Percentiles rank a stretch among this genome's conserved stretches.
These are phyloP conservation scores for Palythoa heliodiscus DNA, from an alignment of 92 coral and sea anemone species.

Conservation along the genomic window DNA sequence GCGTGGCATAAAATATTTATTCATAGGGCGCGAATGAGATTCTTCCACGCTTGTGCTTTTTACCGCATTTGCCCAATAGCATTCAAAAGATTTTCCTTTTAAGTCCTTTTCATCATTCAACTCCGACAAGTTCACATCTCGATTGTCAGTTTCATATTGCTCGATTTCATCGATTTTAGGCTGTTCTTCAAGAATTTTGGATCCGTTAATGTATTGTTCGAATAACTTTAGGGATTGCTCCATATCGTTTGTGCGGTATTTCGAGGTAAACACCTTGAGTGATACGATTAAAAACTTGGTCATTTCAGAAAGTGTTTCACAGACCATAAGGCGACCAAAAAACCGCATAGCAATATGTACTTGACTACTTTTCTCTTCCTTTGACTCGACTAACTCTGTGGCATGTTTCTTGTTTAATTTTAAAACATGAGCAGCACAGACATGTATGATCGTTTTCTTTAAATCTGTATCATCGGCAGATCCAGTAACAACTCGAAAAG, in stretches of 20 bases:
- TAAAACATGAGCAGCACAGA: slow-evolving; percentile 43
- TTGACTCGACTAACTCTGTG: slow-evolving; percentile 6
- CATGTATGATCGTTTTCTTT: not conserved
- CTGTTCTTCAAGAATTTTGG: not conserved
- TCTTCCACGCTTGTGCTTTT: not conserved
- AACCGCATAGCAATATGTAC: slow-evolving; percentile 43
- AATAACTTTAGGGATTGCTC: not conserved
- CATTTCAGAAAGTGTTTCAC: slow-evolving; percentile 10
- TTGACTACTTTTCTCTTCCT: slow-evolving; percentile 23
- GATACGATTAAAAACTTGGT: slow-evolving; percentile 2
- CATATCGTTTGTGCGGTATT: not conserved
- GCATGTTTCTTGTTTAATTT: slow-evolving; percentile 39
- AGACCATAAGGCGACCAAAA: slow-evolving; percentile 38
- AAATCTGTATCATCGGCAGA: slow-evolving; percentile 5
- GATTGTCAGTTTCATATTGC: too few relatives aligned
- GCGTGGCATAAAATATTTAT: slow-evolving; percentile 40
- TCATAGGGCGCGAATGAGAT: not conserved
- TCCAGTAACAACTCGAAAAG: slow-evolving; percentile 31
- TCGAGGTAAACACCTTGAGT: not conserved
- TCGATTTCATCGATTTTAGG: too few relatives aligned
- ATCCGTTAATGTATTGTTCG: not conserved
- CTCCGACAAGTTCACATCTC: too few relatives aligned
- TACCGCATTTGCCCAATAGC: not conserved
- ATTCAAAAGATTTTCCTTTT: not conserved
- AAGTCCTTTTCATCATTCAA: too few relatives aligned